These are phyloP conservation scores for Masnerella sp. DNA, from an alignment of 2,888 invertebrate genomes.

Conservation along the genomic window DNA sequence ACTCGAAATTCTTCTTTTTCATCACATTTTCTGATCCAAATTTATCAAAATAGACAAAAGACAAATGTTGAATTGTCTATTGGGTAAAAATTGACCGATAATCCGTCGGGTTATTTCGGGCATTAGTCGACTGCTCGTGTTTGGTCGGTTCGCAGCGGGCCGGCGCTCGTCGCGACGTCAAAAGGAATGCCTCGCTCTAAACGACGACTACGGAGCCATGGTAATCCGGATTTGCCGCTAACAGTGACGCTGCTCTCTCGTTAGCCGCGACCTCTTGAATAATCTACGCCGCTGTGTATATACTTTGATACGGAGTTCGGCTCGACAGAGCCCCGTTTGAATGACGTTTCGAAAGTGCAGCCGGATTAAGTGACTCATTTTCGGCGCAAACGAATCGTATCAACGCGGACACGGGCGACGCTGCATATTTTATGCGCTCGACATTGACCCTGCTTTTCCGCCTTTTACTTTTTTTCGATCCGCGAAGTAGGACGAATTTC, in stretches of 20 bases:
- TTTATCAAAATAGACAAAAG: no score
- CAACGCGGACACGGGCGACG: conserved; percentile 40
- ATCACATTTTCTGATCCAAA: no score
- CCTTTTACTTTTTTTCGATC: conserved; percentile 4
- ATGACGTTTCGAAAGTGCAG: conserved; percentile 47
- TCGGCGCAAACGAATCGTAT: conserved; percentile 55
- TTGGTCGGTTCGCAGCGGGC: no score
- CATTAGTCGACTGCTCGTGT: conserved; percentile 23
- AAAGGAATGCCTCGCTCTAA: conserved; percentile 54
- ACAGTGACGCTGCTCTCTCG: conserved; percentile 51
- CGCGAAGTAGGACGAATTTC: no score
- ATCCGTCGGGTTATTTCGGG: conserved; percentile 7
- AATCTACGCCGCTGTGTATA: conserved; percentile 45
- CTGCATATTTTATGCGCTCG: conserved; percentile 28
- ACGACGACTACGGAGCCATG: conserved; percentile 48
- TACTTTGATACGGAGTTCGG: conserved; percentile 50
- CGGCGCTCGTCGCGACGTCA: conserved; percentile 45
- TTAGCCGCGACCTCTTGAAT: conserved; percentile 50
- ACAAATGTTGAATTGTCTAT: no score
- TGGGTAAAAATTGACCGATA: neutral
- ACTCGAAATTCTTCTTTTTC: no score
- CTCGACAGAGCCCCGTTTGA: conserved; percentile 30
- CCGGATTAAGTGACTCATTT: conserved; percentile 51
- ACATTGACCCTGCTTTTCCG: conserved; percentile 26
- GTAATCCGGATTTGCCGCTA: conserved; percentile 54